These are phyloP conservation scores for Ecdyonurus torrentis DNA, from an alignment of 2,888 invertebrate species.

Conservation along the genomic window DNA sequence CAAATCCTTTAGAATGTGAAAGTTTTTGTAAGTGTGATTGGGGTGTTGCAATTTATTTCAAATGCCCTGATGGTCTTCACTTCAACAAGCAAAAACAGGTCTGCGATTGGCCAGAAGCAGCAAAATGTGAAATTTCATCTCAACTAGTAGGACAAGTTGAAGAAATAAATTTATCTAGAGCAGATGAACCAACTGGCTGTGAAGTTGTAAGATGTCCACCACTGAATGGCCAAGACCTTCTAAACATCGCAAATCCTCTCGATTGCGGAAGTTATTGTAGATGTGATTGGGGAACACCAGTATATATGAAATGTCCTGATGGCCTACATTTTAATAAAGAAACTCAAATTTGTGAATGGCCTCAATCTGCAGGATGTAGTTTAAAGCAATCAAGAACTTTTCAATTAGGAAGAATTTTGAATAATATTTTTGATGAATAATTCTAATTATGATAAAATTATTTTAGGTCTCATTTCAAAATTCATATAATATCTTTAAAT, in stretches of 20 bases:
- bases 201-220: conserved; percentile 1
- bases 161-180: no score
- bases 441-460: no score
- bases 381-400: no score
- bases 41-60: background rate
- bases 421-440: no score
- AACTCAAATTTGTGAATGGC: conserved; percentile 9
- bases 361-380: background rate
- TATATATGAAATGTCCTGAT: conserved; percentile 3
- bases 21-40: conserved; percentile 8
- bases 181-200: background rate
- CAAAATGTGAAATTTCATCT: conserved; percentile 1
- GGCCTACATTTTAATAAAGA: conserved; percentile 9
- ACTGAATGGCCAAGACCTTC: background rate
- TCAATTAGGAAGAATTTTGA: no score
- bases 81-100: conserved; percentile 8
- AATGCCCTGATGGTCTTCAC: conserved; percentile 9
- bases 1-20: conserved; percentile 8
- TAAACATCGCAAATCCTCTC: conserved; percentile 5
- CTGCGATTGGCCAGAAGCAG: conserved; percentile 7
- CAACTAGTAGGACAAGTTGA: background rate
- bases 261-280: conserved; percentile 8
- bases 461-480: no score
- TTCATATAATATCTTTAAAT: no score
- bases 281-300: conserved; percentile 7